phyloP scores from a whole-genome alignment of 2,797 vertebrate species.

The Dromococcyx pavoninus region DNA sequence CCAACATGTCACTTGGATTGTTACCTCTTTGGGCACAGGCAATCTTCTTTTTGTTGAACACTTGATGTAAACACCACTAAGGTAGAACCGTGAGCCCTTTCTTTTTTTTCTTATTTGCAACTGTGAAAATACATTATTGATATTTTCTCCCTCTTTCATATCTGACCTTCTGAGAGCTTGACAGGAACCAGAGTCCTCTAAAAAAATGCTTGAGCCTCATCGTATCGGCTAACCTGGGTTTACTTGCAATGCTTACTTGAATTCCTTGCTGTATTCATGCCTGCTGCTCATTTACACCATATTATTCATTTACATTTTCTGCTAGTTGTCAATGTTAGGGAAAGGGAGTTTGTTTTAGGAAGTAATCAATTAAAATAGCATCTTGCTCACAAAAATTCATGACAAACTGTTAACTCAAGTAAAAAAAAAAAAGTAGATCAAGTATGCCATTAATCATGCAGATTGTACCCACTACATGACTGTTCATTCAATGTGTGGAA shows the following conservation, averaged over 20 bases:
- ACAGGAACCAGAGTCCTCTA: neutral
- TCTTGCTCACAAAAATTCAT: neutral
- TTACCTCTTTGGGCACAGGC: neutral
- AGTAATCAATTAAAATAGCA: neutral
- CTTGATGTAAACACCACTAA: neutral
- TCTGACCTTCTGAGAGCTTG: neutral
- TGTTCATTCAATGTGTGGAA: neutral
- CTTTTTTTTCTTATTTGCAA: neutral
- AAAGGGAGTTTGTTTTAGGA: neutral
- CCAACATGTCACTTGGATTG: neutral
- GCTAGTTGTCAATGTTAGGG: neutral
- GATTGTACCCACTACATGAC: neutral
- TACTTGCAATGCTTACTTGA: neutral
- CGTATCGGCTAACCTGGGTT: neutral
- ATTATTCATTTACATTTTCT: neutral
- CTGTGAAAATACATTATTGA: neutral
- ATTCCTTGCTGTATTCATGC: neutral
- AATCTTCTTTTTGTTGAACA: neutral
- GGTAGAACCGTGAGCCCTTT: fast-evolving
- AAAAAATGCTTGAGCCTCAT: neutral
- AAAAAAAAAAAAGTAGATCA: neutral
- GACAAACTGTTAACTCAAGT: neutral
- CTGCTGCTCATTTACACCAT: neutral
- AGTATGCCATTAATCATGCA: neutral
- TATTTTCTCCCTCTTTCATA: neutral